Evolutionary conservation across 1,140 invertebrate genomes (phyloP).

Genomic region (Microplitis mediator): DNA sequence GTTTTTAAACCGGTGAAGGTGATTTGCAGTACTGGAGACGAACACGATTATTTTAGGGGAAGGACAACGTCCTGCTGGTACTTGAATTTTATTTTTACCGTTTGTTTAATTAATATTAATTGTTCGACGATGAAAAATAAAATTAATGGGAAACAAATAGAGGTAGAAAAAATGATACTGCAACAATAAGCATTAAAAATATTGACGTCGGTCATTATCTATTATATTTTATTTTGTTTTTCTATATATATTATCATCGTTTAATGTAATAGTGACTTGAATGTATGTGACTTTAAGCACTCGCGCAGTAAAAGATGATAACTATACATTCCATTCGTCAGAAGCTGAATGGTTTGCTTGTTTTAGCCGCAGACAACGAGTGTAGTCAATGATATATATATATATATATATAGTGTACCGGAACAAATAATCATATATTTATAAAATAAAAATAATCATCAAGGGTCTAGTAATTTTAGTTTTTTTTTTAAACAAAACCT

Average conservation of each 20-base stretch:
- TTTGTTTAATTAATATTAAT: not conserved
- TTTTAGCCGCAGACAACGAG: conserved; percentile 37
- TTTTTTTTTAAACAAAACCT: no score
- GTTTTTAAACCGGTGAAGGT: conserved; percentile 8
- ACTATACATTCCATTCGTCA: conserved; percentile 46
- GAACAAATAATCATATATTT: no score
- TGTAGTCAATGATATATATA: no score
- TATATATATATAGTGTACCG: no score
- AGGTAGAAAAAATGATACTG: not conserved
- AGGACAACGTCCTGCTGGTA: conserved; percentile 34
- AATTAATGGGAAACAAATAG: not conserved
- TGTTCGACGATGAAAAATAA: not conserved
- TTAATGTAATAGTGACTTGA: conserved; percentile 43
- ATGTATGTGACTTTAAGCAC: conserved; percentile 57
- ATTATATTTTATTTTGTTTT: not conserved
- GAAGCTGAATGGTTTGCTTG: conserved; percentile 52
- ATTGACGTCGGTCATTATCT: not conserved
- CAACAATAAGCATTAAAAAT: not conserved
- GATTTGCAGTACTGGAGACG: conserved; percentile 34
- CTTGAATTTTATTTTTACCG: conserved; percentile 4
- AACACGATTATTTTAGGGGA: conserved; percentile 31
- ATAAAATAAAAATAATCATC: no score
- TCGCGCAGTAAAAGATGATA: conserved; percentile 49
- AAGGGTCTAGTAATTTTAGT: no score
- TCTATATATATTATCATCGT: not conserved